These are phyloP conservation scores for Poeciliopsis infans DNA, from an alignment of 2,797 vertebrate genomes.

Conservation along the genomic window DNA sequence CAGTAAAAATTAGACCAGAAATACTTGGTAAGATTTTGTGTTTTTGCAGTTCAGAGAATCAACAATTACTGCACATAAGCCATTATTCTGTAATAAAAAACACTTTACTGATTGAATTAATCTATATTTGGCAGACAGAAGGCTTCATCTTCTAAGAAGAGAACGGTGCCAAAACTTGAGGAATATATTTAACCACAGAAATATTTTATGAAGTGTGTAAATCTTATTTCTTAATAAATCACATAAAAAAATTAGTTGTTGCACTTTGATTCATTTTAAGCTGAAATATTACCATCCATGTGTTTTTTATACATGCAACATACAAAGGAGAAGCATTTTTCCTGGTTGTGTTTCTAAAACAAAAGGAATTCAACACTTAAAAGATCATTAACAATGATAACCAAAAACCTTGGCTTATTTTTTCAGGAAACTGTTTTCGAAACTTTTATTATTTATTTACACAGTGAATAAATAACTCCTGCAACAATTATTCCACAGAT, in stretches of 20 bases:
- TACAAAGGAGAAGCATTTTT: neutral
- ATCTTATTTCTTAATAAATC: constrained; percentile 52
- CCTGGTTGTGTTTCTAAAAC: neutral
- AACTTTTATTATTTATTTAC: neutral
- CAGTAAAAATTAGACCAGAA: too few species aligned
- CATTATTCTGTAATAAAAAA: constrained; percentile 11
- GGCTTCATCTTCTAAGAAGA: constrained; percentile 11
- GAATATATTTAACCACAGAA: constrained; percentile 23
- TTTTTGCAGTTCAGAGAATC: constrained; percentile 7
- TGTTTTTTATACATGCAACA: too few species aligned
- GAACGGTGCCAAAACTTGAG: constrained; percentile 12
- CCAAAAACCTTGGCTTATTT: neutral
- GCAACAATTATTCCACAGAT: neutral
- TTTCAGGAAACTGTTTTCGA: neutral
- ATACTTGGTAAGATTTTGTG: too few species aligned
- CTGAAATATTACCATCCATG: neutral
- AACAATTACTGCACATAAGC: constrained; percentile 11
- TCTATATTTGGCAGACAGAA: constrained; percentile 30
- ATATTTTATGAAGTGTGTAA: constrained; percentile 16
- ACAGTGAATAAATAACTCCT: too few species aligned
- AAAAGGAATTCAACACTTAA: neutral
- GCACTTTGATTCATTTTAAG: neutral
- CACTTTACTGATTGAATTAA: constrained; percentile 6
- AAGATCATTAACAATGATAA: neutral
- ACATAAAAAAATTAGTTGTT: neutral